Conservation (phyloP, 1,140 invertebrate genomes). For the Calliphora vicina region DNA sequence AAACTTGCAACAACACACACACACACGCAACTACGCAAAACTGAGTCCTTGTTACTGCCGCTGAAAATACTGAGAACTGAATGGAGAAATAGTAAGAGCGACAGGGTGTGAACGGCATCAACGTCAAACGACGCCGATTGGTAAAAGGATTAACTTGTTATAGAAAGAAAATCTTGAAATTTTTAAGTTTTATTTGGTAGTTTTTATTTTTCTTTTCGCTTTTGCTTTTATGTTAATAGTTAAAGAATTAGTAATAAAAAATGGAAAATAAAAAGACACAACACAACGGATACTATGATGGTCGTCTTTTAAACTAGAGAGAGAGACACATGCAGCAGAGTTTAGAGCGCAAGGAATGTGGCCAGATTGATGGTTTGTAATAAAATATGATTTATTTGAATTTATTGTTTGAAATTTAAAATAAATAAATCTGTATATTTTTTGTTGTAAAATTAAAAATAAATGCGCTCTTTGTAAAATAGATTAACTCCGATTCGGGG, state of each 20-base stretch:
- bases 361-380: no score
- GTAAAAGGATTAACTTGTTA: conserved; percentile 14
- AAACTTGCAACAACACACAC: background rate
- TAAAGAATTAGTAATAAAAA: background rate
- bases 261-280: background rate
- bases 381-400: no score
- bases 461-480: no score
- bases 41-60: background rate
- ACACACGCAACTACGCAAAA: background rate
- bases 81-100: background rate
- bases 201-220: background rate
- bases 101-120: background rate
- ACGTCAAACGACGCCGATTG: background rate
- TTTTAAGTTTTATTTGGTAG: background rate
- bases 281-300: no score
- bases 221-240: conserved; percentile 3
- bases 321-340: no score
- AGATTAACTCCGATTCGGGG: no score
- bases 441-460: no score
- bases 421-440: no score
- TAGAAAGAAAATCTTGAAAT: background rate
- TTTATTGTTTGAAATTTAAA: no score
- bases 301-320: no score
- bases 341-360: no score
- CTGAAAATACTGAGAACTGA: no score